These are phyloP conservation scores for Sinohyriopsis cumingii DNA, from an alignment of 2,888 invertebrate genomes.

Conservation along the genomic window DNA sequence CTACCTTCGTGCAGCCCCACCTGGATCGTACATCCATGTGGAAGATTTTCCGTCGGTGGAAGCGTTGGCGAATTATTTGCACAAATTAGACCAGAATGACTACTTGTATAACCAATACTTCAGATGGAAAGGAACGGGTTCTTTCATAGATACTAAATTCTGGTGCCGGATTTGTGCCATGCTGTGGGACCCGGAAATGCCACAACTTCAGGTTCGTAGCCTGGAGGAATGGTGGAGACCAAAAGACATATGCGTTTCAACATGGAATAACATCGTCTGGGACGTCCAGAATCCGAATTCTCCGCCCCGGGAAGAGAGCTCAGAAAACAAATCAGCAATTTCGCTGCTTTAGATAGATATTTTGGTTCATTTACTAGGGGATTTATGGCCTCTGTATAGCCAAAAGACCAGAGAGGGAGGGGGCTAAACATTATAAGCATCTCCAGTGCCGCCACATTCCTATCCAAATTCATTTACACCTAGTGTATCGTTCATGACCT, in stretches of 20 bases:
- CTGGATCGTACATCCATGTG: conserved; percentile 93
- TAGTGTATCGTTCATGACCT: no score
- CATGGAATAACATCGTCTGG: no score
- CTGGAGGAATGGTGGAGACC: conserved; percentile 93
- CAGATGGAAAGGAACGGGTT: conserved; percentile 82
- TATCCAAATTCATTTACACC: no score
- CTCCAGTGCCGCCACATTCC: no score
- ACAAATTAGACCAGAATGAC: conserved; percentile 87
- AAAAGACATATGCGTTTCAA: neutral
- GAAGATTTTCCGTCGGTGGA: conserved; percentile 92
- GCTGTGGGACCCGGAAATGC: conserved; percentile 46
- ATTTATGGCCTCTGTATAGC: no score
- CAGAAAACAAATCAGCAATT: no score
- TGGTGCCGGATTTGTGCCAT: conserved; percentile 54
- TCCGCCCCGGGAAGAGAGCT: no score
- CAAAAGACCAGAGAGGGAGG: no score
- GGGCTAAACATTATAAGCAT: no score
- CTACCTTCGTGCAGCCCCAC: conserved; percentile 89
- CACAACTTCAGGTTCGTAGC: conserved; percentile 77
- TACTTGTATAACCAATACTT: conserved; percentile 94
- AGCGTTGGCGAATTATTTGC: conserved; percentile 88
- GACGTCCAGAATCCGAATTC: no score
- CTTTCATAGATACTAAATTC: conserved; percentile 50
- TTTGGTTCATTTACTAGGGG: no score
- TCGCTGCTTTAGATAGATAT: no score